These are phyloP conservation scores for Hemibagrus wyckioides DNA, from an alignment of 2,113 vertebrate genomes.

Conservation along the genomic window DNA sequence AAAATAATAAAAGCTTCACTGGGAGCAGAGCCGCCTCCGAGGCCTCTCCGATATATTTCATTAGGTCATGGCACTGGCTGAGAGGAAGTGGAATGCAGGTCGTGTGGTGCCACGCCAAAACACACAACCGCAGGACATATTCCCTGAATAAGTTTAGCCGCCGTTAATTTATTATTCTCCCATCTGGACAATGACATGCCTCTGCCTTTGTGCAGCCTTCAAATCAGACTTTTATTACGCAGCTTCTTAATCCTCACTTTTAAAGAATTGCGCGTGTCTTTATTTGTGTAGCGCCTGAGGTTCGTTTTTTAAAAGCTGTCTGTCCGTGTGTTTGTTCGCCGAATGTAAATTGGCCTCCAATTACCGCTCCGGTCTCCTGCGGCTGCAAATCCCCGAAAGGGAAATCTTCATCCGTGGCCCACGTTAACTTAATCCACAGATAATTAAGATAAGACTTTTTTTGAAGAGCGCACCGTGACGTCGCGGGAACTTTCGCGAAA, in stretches of 20 bases:
- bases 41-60: constrained; percentile 42
- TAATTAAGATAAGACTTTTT: constrained; percentile 64
- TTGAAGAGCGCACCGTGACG: constrained; percentile 31
- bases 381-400: constrained; percentile 53
- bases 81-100: constrained; percentile 51
- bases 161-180: background rate
- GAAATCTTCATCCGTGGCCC: constrained; percentile 60
- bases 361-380: constrained; percentile 63
- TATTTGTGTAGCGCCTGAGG: constrained; percentile 66
- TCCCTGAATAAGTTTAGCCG: constrained; percentile 22
- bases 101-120: constrained; percentile 15
- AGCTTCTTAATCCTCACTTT: constrained; percentile 66
- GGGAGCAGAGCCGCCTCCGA: background rate
- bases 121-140: constrained; percentile 43
- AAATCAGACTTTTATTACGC: constrained; percentile 63
- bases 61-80: constrained; percentile 58
- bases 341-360: constrained; percentile 75
- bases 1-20: constrained; percentile 32
- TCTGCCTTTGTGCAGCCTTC: constrained; percentile 43
- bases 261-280: constrained; percentile 59
- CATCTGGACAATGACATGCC: constrained; percentile 53
- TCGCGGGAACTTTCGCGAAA: constrained; percentile 7
- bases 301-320: constrained; percentile 69
- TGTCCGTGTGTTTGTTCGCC: constrained; percentile 71
- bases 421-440: constrained; percentile 66